A percentile compares a stretch with the other conserved stretches of the same genome.
These are phyloP conservation scores for Anthoptus insignis DNA, from an alignment of 2,888 invertebrate genomes.

Conservation along the genomic window DNA sequence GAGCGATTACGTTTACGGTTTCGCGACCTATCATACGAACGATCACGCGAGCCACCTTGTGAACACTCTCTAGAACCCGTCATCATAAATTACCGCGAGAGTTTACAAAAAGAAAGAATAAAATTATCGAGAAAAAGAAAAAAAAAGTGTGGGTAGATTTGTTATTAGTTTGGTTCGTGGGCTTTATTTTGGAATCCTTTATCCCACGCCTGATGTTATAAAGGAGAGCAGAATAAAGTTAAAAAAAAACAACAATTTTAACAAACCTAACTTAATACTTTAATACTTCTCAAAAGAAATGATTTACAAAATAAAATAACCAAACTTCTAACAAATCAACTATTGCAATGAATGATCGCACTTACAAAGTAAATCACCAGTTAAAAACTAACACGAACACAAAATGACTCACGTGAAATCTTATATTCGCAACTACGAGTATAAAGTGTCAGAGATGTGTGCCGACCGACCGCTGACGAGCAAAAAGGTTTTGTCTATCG, in stretches of 20 bases:
- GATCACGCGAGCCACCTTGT: no score
- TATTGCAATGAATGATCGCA: neutral
- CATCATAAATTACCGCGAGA: neutral
- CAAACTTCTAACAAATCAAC: neutral
- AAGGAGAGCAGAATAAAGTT: neutral
- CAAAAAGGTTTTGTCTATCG: no score
- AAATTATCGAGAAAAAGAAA: neutral
- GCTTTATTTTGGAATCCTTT: no score
- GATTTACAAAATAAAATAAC: neutral
- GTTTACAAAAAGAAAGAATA: neutral
- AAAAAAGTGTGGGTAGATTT: neutral
- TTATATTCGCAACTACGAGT: no score
- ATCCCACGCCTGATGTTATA: no score
- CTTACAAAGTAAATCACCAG: no score
- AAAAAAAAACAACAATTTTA: neutral
- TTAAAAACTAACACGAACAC: no score
- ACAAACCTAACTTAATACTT: neutral
- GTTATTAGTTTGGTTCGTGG: neutral
- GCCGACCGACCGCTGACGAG: no score
- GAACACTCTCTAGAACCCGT: neutral
- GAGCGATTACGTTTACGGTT: neutral
- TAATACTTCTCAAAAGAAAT: neutral
- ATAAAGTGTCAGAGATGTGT: no score
- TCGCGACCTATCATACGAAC: no score
- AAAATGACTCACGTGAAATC: no score